A percentile compares a stretch with the other conserved stretches of the same genome.
phyloP scores from a whole-genome alignment of 2,113 vertebrate genomes.

The Lutjanus erythropterus region DNA sequence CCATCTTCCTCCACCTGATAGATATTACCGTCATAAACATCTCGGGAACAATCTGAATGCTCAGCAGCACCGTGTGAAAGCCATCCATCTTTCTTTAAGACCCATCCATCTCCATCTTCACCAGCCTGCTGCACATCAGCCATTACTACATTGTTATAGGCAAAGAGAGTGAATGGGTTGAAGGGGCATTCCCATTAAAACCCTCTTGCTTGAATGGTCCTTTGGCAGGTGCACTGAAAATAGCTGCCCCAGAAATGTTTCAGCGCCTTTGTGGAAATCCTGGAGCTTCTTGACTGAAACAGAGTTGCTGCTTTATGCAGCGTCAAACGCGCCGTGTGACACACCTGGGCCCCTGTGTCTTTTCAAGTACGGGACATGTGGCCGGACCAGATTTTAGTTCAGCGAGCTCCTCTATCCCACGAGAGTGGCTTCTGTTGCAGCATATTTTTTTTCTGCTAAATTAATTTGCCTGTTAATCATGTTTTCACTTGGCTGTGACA shows the following conservation, averaged over 20 bases:
- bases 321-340: neutral
- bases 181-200: conserved; percentile 41
- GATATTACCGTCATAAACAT: conserved; percentile 59
- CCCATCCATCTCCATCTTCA: conserved; percentile 54
- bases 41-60: conserved; percentile 41
- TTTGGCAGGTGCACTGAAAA: conserved; percentile 17
- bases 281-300: neutral
- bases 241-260: conserved; percentile 1
- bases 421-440: neutral
- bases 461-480: neutral
- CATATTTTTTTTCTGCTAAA: neutral
- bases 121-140: conserved; percentile 28
- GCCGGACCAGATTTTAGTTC: neutral
- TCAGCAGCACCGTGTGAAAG: conserved; percentile 34
- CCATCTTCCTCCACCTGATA: conserved; percentile 54
- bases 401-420: neutral
- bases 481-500: neutral
- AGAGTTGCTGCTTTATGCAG: neutral
- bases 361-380: neutral
- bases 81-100: conserved; percentile 59
- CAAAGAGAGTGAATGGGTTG: conserved; percentile 27
- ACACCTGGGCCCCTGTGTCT: neutral
- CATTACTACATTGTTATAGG: conserved; percentile 27
- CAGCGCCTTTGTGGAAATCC: conserved; percentile 1
- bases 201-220: conserved; percentile 22